These are phyloP conservation scores for Ennomos erosarius DNA, from an alignment of 2,888 invertebrate species.

Conservation along the genomic window DNA sequence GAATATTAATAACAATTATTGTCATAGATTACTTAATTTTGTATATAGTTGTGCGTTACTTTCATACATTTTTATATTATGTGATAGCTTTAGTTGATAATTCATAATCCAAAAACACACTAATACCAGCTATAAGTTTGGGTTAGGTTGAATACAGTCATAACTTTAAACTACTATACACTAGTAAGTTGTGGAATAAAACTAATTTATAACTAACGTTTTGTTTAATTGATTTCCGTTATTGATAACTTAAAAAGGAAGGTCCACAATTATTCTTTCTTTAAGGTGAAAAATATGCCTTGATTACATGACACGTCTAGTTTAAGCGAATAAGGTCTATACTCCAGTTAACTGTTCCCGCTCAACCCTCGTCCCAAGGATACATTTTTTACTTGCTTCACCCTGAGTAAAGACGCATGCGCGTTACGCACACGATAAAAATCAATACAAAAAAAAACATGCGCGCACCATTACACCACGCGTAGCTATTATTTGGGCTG, in stretches of 20 bases:
- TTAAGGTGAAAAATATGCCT: too few species aligned
- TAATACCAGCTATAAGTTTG: slow-evolving; percentile 84
- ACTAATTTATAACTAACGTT: slow-evolving; percentile 72
- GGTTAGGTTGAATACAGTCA: slow-evolving; percentile 79
- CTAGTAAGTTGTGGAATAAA: slow-evolving; percentile 83
- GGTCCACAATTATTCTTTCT: too few species aligned
- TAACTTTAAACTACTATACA: slow-evolving; percentile 74
- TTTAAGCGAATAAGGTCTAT: too few species aligned
- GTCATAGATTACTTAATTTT: slow-evolving; percentile 22
- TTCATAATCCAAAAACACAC: slow-evolving; percentile 77
- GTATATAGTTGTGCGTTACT: slow-evolving; percentile 52
- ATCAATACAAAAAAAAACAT: slow-evolving; percentile 71
- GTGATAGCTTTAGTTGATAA: slow-evolving; percentile 76
- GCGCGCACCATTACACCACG: slow-evolving; percentile 54
- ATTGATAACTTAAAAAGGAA: too few species aligned
- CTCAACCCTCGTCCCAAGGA: too few species aligned
- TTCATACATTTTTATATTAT: slow-evolving; percentile 62
- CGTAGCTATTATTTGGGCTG: slow-evolving; percentile 43
- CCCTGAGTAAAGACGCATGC: slow-evolving; percentile 51
- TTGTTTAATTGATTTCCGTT: slow-evolving; percentile 31
- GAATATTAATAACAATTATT: slow-evolving; percentile 12
- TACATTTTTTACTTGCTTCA: too few species aligned
- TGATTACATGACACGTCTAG: too few species aligned
- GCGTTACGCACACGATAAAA: slow-evolving; percentile 59
- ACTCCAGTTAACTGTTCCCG: too few species aligned